Conservation (phyloP, 2,797 vertebrate species). For the Dallia pectoralis region DNA sequence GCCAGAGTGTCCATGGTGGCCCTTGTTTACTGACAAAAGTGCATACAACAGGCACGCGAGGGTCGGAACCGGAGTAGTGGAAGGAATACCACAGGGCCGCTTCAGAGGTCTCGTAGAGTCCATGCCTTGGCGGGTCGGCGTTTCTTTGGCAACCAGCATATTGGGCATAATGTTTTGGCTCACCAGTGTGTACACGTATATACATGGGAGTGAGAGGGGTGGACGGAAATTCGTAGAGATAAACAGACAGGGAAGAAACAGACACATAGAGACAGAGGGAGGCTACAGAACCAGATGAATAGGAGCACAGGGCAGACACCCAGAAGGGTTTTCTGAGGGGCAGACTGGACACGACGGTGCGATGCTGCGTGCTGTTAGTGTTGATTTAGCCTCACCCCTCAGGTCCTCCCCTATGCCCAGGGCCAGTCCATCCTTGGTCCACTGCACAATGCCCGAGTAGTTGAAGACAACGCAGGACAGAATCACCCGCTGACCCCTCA, state of each 20-base stretch:
- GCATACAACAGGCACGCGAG: too few species aligned
- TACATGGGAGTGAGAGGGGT: neutral
- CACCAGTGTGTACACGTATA: too few species aligned
- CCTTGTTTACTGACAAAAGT: too few species aligned
- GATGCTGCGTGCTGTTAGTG: neutral
- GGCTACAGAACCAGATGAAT: constrained; percentile 31
- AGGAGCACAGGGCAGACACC: constrained; percentile 1
- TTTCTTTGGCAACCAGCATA: too few species aligned
- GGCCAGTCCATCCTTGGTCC: constrained; percentile 96
- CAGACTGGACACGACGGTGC: neutral
- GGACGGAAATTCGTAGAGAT: neutral
- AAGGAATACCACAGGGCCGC: too few species aligned
- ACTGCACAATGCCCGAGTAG: constrained; percentile 95
- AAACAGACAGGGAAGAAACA: too few species aligned
- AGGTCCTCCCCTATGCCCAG: constrained; percentile 92
- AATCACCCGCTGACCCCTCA: constrained; percentile 85
- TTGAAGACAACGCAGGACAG: constrained; percentile 92
- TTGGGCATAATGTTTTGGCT: too few species aligned
- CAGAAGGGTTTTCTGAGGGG: neutral
- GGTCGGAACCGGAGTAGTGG: too few species aligned
- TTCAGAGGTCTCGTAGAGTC: too few species aligned
- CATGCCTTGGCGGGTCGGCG: too few species aligned
- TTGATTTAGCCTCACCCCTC: constrained; percentile 73
- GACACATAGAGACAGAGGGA: constrained; percentile 1
- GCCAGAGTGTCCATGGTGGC: too few species aligned